A percentile compares a stretch with the other conserved stretches of the same genome.
These are phyloP conservation scores for Cryptophagus acutangulus DNA, from an alignment of 2,888 invertebrate species.

Conservation along the genomic window DNA sequence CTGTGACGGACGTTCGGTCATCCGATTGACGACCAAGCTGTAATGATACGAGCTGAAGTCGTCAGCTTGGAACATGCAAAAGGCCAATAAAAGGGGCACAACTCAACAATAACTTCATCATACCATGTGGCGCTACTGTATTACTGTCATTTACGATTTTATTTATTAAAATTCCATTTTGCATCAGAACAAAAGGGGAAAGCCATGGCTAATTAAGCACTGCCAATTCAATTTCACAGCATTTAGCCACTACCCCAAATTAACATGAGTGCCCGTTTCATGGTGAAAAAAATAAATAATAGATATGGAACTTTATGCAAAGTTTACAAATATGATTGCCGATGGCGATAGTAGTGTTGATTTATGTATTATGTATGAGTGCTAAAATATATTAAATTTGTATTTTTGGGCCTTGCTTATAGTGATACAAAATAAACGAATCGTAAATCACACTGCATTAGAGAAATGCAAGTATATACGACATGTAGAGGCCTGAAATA, in stretches of 20 bases:
- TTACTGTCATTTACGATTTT: too few species aligned
- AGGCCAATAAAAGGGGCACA: constrained; percentile 5
- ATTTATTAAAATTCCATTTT: too few species aligned
- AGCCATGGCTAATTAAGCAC: too few species aligned
- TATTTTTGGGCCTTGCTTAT: not conserved
- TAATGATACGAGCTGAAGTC: constrained; percentile 20
- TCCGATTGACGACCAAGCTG: constrained; percentile 19
- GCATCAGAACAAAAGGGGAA: too few species aligned
- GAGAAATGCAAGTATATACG: constrained; percentile 24
- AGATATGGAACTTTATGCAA: too few species aligned
- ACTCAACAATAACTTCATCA: constrained; percentile 3
- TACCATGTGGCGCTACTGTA: constrained; percentile 7
- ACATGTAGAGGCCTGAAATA: constrained; percentile 22
- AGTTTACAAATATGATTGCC: too few species aligned
- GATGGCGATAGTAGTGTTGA: not conserved
- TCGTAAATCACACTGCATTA: constrained; percentile 28
- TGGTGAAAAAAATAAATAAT: too few species aligned
- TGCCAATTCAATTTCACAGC: too few species aligned
- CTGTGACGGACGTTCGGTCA: constrained; percentile 23
- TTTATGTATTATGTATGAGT: not conserved
- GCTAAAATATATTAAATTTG: not conserved
- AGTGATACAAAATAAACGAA: constrained; percentile 12
- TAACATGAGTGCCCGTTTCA: too few species aligned
- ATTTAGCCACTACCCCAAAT: too few species aligned
- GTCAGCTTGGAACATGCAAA: constrained; percentile 8